Evolutionary conservation across 35 echinoderm and acorn worm species (phyloP).

Genomic region (Acanthaster planci): DNA sequence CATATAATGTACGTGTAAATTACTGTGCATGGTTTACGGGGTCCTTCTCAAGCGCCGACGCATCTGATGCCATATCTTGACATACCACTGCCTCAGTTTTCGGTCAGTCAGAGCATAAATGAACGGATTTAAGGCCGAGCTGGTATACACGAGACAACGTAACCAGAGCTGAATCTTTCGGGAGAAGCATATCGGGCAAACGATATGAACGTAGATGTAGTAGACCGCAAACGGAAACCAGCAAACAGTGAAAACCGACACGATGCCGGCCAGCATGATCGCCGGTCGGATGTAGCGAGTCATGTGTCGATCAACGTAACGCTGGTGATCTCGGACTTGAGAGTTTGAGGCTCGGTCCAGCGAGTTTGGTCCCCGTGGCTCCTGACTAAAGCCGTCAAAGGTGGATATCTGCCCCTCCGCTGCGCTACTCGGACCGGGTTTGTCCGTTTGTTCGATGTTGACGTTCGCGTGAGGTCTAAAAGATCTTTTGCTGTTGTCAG

Average conservation of each 20-base stretch:
- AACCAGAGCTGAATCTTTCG: slow-evolving; percentile 21
- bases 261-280: slow-evolving; percentile 40
- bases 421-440: too few relatives aligned
- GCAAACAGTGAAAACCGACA: slow-evolving; percentile 21
- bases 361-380: too few relatives aligned
- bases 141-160: slow-evolving; percentile 39
- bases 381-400: too few relatives aligned
- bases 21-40: background rate
- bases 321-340: too few relatives aligned
- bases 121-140: slow-evolving; percentile 30
- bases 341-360: too few relatives aligned
- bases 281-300: slow-evolving; percentile 41
- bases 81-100: slow-evolving; percentile 24
- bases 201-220: slow-evolving; percentile 35
- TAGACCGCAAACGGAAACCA: slow-evolving; percentile 50
- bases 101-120: slow-evolving; percentile 27
- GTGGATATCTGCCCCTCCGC: too few relatives aligned
- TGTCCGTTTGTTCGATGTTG: too few relatives aligned
- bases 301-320: background rate
- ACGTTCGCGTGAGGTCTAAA: too few relatives aligned
- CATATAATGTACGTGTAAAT: too few relatives aligned
- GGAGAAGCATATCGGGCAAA: slow-evolving; percentile 32
- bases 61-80: background rate
- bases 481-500: too few relatives aligned
- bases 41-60: background rate